These are phyloP conservation scores for Salvelinus namaycush DNA, from an alignment of 2,113 vertebrate genomes.

Conservation along the genomic window DNA sequence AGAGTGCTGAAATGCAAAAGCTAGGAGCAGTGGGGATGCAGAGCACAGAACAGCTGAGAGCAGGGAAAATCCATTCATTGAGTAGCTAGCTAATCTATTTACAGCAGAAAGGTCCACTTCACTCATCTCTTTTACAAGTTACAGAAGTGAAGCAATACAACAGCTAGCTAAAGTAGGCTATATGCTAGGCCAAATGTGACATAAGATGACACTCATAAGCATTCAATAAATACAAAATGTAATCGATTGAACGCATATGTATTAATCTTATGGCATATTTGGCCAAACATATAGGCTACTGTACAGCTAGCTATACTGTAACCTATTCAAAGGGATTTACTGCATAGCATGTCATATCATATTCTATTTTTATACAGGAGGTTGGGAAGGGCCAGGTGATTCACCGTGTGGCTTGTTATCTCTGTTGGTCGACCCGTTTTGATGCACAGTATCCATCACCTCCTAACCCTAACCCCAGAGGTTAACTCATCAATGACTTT, in stretches of 20 bases:
- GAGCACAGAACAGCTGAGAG: slow-evolving; percentile 57
- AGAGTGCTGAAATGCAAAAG: slow-evolving; percentile 64
- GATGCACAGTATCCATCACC: slow-evolving; percentile 76
- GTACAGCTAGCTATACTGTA: not conserved
- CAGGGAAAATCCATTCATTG: slow-evolving; percentile 53
- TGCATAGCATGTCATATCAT: slow-evolving; percentile 61
- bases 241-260: too few species aligned
- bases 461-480: slow-evolving; percentile 75
- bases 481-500: slow-evolving; percentile 82
- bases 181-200: too few species aligned
- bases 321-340: slow-evolving; percentile 11
- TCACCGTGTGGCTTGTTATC: slow-evolving; percentile 79
- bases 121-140: slow-evolving; percentile 59
- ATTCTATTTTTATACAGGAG: slow-evolving; percentile 73
- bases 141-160: slow-evolving; percentile 54
- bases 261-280: slow-evolving; percentile 29
- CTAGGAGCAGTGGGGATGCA: slow-evolving; percentile 47
- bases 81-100: slow-evolving; percentile 65
- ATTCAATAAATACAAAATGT: too few species aligned
- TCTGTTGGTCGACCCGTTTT: slow-evolving; percentile 65
- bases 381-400: slow-evolving; percentile 73
- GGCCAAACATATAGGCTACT: not conserved
- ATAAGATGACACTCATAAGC: too few species aligned
- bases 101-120: slow-evolving; percentile 52
- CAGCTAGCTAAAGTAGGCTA: too few species aligned